A percentile compares a stretch with the other conserved stretches of the same genome.
Conservation (phyloP, 2,888 invertebrate genomes). For the Chloromyia formosa region DNA sequence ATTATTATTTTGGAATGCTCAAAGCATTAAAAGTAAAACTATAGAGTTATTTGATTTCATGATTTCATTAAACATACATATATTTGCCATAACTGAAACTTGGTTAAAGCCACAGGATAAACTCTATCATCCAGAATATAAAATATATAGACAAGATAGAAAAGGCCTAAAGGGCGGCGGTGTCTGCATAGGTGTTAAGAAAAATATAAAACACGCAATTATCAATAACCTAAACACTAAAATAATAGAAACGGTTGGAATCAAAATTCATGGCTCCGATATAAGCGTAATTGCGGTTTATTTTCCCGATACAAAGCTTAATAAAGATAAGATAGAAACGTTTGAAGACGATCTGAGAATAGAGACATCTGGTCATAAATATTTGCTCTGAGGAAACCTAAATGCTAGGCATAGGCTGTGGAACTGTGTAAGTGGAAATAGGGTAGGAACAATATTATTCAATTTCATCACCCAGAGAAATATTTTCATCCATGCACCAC, state of each 20-base stretch:
- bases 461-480: neutral
- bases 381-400: neutral
- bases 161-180: neutral
- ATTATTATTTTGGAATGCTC: neutral
- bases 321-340: neutral
- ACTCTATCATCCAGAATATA: too few species aligned
- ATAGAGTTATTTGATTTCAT: neutral
- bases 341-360: neutral
- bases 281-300: neutral
- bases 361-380: neutral
- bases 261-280: neutral
- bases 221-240: neutral
- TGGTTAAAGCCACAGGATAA: too few species aligned
- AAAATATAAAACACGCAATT: neutral
- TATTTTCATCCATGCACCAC: neutral
- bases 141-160: neutral
- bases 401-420: neutral
- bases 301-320: neutral
- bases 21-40: neutral
- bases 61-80: neutral
- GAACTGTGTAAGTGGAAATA: neutral
- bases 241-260: neutral
- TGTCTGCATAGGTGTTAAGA: neutral
- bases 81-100: too few species aligned
- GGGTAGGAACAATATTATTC: neutral